Conservation (phyloP, 2,113 vertebrate genomes). For the Coryphaenoides rupestris region DNA sequence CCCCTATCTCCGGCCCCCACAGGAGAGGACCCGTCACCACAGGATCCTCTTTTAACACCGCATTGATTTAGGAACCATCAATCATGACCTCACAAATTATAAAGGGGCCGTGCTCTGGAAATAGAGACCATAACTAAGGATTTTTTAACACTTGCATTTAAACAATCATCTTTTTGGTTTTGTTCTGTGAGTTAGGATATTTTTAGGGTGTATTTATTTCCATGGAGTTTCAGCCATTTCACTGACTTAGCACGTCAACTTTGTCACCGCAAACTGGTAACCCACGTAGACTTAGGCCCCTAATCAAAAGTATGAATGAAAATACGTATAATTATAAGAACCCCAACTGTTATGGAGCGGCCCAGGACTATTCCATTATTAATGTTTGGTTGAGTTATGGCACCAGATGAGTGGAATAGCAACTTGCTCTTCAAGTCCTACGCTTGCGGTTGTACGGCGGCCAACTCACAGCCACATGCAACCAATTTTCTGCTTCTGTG, state of each 20-base stretch:
- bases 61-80: conserved; percentile 71
- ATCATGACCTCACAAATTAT: conserved; percentile 62
- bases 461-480: conserved; percentile 81
- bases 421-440: conserved; percentile 75
- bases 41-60: conserved; percentile 58
- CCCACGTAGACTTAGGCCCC: no score
- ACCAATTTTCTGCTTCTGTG: conserved; percentile 85
- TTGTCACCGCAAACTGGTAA: background rate
- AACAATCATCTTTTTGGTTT: no score
- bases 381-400: conserved; percentile 35
- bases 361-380: conserved; percentile 11
- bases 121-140: conserved; percentile 9
- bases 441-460: conserved; percentile 77
- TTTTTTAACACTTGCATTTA: background rate
- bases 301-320: background rate
- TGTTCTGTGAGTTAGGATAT: no score
- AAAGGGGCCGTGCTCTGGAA: conserved; percentile 37
- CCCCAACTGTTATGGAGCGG: background rate
- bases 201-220: no score
- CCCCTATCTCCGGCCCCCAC: conserved; percentile 47
- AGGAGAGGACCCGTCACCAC: conserved; percentile 56
- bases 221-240: no score
- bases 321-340: background rate
- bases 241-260: no score
- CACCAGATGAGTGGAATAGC: conserved; percentile 73